A percentile compares a stretch with the other conserved stretches of the same genome.
phyloP scores from a whole-genome alignment of 1,140 invertebrate species.

The Carposina sasakii region DNA sequence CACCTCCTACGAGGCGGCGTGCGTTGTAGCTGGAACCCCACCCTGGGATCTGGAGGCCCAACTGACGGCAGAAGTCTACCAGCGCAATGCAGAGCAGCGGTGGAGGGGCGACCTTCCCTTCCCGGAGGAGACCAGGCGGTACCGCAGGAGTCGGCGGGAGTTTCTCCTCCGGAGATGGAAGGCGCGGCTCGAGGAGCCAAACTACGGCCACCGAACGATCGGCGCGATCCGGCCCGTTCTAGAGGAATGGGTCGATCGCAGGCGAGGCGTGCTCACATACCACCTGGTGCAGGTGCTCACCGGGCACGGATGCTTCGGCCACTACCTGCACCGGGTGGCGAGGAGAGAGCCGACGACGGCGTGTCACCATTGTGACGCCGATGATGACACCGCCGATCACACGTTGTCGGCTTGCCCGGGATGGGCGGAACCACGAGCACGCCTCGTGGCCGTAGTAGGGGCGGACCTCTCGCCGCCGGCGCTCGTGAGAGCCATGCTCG shows the following conservation, averaged over 20 bases:
- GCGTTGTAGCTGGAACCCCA: not conserved
- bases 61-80: slow-evolving; percentile 6
- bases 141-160: no score
- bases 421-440: not conserved
- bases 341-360: not conserved
- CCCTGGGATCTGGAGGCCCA: not conserved
- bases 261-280: slow-evolving; percentile 24
- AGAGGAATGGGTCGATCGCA: slow-evolving; percentile 15
- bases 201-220: no score
- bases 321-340: slow-evolving; percentile 13
- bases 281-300: slow-evolving; percentile 32
- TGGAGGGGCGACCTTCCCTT: no score
- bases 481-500: not conserved
- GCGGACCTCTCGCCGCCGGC: slow-evolving; percentile 6
- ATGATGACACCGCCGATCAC: not conserved
- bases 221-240: slow-evolving; percentile 3
- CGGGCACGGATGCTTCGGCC: slow-evolving; percentile 33
- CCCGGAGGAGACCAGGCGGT: no score
- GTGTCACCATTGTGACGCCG: not conserved
- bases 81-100: no score
- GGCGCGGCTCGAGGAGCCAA: not conserved
- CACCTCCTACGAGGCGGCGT: slow-evolving; percentile 6
- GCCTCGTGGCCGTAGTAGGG: not conserved
- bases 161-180: not conserved
- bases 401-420: not conserved